phyloP scores from a whole-genome alignment of 2,113 vertebrate species.

The Indicator maculatus region DNA sequence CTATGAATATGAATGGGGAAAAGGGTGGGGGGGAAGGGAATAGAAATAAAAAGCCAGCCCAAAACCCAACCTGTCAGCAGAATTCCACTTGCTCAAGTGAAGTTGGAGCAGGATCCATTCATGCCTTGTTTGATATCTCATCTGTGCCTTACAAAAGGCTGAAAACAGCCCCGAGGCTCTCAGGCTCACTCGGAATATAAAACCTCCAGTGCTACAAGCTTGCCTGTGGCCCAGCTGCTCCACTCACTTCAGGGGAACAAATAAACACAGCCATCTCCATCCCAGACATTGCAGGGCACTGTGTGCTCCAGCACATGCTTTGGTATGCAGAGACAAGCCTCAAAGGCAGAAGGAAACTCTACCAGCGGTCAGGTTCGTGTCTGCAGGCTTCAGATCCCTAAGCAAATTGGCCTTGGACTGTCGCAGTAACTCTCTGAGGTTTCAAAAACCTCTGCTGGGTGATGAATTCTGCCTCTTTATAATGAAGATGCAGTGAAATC shows the following conservation, averaged over 20 bases:
- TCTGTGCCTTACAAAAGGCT: constrained; percentile 31
- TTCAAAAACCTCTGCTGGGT: not conserved
- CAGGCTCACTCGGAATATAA: not conserved
- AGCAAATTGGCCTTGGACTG: constrained; percentile 9
- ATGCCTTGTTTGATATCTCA: constrained; percentile 28
- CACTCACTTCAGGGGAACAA: not conserved
- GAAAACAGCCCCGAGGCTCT: not conserved
- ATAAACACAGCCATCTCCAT: not conserved
- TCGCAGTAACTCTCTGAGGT: not conserved
- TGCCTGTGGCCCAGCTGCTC: constrained; percentile 42
- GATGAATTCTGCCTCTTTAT: constrained; percentile 21
- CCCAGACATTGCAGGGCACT: not conserved
- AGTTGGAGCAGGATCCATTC: not conserved
- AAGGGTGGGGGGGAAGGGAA: not conserved
- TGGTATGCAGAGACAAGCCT: not conserved
- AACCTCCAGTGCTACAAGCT: constrained; percentile 8
- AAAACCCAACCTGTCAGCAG: constrained; percentile 1
- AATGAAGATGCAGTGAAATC: constrained; percentile 1
- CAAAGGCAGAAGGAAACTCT: not conserved
- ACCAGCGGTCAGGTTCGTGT: not conserved
- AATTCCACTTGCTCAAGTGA: not conserved
- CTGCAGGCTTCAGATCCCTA: not conserved
- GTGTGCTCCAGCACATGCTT: not conserved
- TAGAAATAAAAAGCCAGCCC: not conserved
- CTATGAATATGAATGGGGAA: not conserved